phyloP scores from a whole-genome alignment of 2,113 vertebrate species.

The Tenrec ecaudatus region DNA sequence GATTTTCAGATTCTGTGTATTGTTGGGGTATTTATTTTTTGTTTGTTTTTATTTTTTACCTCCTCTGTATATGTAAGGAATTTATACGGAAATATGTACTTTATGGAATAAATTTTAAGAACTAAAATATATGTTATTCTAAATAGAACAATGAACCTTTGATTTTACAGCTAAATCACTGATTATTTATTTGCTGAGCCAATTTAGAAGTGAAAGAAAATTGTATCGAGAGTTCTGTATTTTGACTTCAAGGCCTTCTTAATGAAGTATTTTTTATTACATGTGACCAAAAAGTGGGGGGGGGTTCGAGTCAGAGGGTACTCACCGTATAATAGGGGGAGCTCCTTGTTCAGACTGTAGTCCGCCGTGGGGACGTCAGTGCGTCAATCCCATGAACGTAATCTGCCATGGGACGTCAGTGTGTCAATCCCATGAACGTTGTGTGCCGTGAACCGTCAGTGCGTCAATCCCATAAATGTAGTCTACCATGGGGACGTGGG shows the following conservation, averaged over 20 bases:
- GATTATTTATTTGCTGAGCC: conserved; percentile 96
- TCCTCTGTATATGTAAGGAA: conserved; percentile 95
- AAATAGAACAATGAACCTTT: conserved; percentile 95
- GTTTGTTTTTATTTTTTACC: conserved; percentile 90
- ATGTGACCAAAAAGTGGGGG: no score
- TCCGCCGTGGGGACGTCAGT: no score
- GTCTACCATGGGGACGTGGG: no score
- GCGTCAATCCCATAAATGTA: no score
- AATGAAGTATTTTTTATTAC: conserved; percentile 95
- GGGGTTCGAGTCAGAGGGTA: no score
- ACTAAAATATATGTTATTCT: conserved; percentile 98
- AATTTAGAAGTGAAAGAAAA: conserved; percentile 95
- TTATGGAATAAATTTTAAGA: conserved; percentile 91
- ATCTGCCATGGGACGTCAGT: no score
- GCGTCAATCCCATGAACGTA: no score
- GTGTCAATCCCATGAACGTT: no score
- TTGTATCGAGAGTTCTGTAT: conserved; percentile 99
- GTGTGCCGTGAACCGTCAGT: no score
- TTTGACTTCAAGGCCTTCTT: conserved; percentile 96
- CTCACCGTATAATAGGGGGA: no score
- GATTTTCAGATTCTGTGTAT: neutral
- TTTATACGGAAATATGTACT: conserved; percentile 98
- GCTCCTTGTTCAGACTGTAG: no score
- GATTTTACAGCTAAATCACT: conserved; percentile 94
- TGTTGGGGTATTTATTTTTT: conserved; percentile 40